Evolutionary conservation across 1,140 invertebrate species (phyloP).

Genomic region (Cherax quadricarinatus): DNA sequence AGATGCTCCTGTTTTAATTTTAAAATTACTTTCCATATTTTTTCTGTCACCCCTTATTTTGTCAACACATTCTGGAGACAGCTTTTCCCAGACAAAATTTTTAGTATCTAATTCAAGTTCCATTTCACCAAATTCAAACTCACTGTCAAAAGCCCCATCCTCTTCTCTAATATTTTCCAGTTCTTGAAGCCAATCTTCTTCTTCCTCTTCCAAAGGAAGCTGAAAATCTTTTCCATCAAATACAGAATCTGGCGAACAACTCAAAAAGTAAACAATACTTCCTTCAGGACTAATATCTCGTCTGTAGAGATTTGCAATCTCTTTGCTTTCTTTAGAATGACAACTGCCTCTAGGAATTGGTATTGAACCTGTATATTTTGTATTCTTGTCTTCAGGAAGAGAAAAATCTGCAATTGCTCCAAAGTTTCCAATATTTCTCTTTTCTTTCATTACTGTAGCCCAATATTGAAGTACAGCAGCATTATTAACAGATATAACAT

Average conservation of each 20-base stretch:
- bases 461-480: constrained; percentile 64
- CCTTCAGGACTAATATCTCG: constrained; percentile 8
- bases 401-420: constrained; percentile 45
- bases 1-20: background rate
- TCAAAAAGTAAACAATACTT: constrained; percentile 44
- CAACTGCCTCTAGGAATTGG: background rate
- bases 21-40: background rate
- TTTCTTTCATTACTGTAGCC: constrained; percentile 53
- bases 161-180: constrained; percentile 61
- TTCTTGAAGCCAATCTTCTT: constrained; percentile 65
- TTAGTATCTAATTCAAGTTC: constrained; percentile 20
- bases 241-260: constrained; percentile 52
- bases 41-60: background rate
- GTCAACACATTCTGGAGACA: background rate
- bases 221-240: constrained; percentile 47
- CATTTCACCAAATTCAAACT: constrained; percentile 53
- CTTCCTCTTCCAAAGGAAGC: constrained; percentile 54
- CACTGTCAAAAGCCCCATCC: constrained; percentile 51
- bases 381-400: background rate
- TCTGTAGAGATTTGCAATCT: background rate
- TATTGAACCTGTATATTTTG: background rate
- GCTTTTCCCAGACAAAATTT: background rate
- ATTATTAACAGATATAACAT: constrained; percentile 56
- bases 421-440: constrained; percentile 18
- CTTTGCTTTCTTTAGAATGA: background rate